These are phyloP conservation scores for Megaceryle torquata DNA, from an alignment of 2,113 vertebrate genomes.

Conservation along the genomic window DNA sequence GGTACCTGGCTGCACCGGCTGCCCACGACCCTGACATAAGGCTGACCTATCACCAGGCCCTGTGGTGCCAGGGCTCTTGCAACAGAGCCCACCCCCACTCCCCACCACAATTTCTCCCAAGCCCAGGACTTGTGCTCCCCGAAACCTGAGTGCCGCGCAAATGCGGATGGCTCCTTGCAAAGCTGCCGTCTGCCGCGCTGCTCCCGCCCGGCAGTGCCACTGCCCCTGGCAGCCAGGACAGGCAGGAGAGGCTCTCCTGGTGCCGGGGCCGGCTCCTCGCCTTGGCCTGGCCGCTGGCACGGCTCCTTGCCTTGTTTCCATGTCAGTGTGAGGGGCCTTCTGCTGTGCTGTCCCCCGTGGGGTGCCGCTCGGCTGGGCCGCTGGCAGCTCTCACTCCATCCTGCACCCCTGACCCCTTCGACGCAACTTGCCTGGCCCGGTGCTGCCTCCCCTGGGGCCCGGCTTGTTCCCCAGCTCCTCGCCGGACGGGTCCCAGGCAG, in stretches of 20 bases:
- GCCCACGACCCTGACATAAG: fast-evolving
- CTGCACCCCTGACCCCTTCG: conserved; percentile 16
- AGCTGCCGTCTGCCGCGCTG: fast-evolving
- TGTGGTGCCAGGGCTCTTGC: fast-evolving
- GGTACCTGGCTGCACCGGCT: not conserved
- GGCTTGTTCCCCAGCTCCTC: not conserved
- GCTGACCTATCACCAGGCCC: fast-evolving
- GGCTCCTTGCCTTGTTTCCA: not conserved
- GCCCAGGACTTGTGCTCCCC: not conserved
- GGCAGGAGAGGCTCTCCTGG: not conserved
- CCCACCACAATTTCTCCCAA: not conserved
- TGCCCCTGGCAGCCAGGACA: not conserved
- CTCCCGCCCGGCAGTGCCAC: not conserved
- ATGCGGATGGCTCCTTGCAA: fast-evolving
- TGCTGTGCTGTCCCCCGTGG: not conserved
- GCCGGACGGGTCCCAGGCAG: not conserved
- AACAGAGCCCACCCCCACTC: not conserved
- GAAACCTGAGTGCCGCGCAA: fast-evolving
- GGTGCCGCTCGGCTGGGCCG: not conserved
- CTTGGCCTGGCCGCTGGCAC: not conserved
- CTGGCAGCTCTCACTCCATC: conserved; percentile 6
- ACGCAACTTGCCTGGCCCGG: conserved; percentile 27
- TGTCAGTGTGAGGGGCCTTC: not conserved
- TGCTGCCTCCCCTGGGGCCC: not conserved
- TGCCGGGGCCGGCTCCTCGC: not conserved